Percentiles rank a stretch among this genome's conserved stretches.
These are phyloP conservation scores for Triops longicaudatus DNA, from an alignment of 1,140 invertebrate genomes.

Conservation along the genomic window DNA sequence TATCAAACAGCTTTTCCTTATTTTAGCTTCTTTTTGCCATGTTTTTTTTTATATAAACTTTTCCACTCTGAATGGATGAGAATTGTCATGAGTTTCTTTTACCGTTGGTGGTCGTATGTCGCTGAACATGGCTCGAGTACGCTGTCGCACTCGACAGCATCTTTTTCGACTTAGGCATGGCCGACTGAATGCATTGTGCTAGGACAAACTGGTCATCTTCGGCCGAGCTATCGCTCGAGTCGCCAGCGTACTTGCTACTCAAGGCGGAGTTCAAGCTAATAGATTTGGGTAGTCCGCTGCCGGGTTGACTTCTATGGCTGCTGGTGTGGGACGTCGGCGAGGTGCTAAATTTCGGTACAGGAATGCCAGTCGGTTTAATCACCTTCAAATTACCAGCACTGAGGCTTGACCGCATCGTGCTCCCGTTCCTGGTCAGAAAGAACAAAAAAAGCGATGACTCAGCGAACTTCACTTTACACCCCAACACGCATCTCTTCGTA, in stretches of 20 bases:
- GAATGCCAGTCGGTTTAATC: not conserved
- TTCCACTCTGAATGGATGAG: too few species aligned
- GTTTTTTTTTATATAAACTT: too few species aligned
- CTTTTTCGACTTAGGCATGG: slow-evolving; percentile 52
- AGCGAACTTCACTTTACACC: not conserved
- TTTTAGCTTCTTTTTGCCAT: too few species aligned
- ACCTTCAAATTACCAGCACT: slow-evolving; percentile 7
- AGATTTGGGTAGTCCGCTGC: slow-evolving; percentile 21
- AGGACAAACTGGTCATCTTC: slow-evolving; percentile 56
- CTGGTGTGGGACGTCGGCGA: not conserved
- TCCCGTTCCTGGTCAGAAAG: not conserved
- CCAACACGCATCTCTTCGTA: not conserved
- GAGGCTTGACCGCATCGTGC: slow-evolving; percentile 13
- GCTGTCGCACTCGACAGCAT: not conserved
- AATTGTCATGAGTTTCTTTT: not conserved
- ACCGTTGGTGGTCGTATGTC: not conserved
- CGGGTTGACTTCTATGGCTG: slow-evolving; percentile 1
- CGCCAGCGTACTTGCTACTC: not conserved
- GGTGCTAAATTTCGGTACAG: not conserved
- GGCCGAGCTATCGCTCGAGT: slow-evolving; percentile 36
- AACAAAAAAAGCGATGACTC: not conserved
- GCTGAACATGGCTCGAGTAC: not conserved
- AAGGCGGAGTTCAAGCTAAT: not conserved
- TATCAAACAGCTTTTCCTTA: too few species aligned
- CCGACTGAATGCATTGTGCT: slow-evolving; percentile 66